phyloP scores from a whole-genome alignment of 2,113 vertebrate genomes.

The Sebastes fasciatus region DNA sequence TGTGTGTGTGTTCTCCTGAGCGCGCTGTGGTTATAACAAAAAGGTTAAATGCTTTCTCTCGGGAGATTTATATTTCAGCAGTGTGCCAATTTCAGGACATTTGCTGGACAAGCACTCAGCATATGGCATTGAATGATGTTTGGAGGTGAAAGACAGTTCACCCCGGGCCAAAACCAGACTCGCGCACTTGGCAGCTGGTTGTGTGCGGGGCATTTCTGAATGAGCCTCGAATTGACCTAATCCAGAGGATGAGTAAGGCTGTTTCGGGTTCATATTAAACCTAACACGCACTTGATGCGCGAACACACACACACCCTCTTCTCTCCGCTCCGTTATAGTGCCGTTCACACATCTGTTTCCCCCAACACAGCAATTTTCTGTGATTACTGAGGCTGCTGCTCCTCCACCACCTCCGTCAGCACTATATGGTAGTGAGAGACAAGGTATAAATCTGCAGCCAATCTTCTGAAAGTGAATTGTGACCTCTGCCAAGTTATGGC shows the following conservation, averaged over 20 bases:
- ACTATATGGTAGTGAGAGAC: constrained; percentile 52
- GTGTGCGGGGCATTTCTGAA: constrained; percentile 38
- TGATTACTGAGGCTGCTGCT: constrained; percentile 66
- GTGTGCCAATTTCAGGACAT: constrained; percentile 53
- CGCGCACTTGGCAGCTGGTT: constrained; percentile 17
- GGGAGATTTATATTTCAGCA: constrained; percentile 59
- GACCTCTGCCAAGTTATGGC: constrained; percentile 68
- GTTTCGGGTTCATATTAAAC: constrained; percentile 14
- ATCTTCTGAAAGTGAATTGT: constrained; percentile 74
- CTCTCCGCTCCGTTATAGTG: constrained; percentile 26
- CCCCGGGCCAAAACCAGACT: constrained; percentile 31
- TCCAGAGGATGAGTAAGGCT: not conserved
- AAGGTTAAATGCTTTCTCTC: constrained; percentile 62
- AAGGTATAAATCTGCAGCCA: constrained; percentile 74
- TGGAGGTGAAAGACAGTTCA: constrained; percentile 55
- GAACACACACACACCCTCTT: constrained; percentile 2
- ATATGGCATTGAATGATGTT: constrained; percentile 65
- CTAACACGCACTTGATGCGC: constrained; percentile 20
- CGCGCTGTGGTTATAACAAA: constrained; percentile 32
- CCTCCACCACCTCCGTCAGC: constrained; percentile 66
- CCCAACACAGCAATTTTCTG: constrained; percentile 72
- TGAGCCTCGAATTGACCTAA: constrained; percentile 36
- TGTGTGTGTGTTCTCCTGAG: constrained; percentile 19
- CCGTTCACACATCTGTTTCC: constrained; percentile 58
- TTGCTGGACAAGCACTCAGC: constrained; percentile 49